These are phyloP conservation scores for Bilobella aurantiaca DNA, from an alignment of 1,140 invertebrate species.

Conservation along the genomic window DNA sequence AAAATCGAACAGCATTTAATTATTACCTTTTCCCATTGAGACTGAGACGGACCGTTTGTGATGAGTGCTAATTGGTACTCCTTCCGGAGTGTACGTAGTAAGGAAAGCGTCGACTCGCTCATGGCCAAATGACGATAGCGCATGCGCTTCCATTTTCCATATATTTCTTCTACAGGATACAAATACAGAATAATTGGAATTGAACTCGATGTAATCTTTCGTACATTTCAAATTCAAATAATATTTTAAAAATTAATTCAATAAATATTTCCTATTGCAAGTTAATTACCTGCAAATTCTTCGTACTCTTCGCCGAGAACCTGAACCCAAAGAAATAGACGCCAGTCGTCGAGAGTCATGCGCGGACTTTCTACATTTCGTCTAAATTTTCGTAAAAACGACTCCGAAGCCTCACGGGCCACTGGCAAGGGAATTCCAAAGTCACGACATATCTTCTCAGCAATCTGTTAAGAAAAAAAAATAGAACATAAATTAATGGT, in stretches of 20 bases:
- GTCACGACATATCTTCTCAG: conserved; percentile 52
- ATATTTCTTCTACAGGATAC: conserved; percentile 50
- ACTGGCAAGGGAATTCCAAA: conserved; percentile 53
- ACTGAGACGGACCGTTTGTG: conserved; percentile 68
- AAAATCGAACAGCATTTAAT: not conserved
- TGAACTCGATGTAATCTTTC: not conserved
- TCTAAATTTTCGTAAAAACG: conserved; percentile 61
- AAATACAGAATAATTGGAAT: conserved; percentile 7
- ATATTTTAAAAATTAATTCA: no score
- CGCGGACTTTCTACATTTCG: conserved; percentile 62
- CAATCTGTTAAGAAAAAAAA: conserved; percentile 46
- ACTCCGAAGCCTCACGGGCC: conserved; percentile 50
- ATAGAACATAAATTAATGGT: no score
- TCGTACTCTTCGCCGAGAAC: conserved; percentile 61
- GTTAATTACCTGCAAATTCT: conserved; percentile 55
- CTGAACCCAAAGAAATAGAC: conserved; percentile 59
- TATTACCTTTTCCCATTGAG: conserved; percentile 75
- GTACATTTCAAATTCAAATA: no score
- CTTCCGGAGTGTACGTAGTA: conserved; percentile 53
- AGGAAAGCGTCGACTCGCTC: conserved; percentile 50
- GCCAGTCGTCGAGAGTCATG: conserved; percentile 60
- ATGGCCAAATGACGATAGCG: conserved; percentile 61
- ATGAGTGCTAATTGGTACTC: conserved; percentile 61
- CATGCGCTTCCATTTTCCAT: conserved; percentile 60
- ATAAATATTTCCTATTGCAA: no score